Conservation (phyloP, 2,888 invertebrate genomes). For the Heteromyza rotundicornis region DNA sequence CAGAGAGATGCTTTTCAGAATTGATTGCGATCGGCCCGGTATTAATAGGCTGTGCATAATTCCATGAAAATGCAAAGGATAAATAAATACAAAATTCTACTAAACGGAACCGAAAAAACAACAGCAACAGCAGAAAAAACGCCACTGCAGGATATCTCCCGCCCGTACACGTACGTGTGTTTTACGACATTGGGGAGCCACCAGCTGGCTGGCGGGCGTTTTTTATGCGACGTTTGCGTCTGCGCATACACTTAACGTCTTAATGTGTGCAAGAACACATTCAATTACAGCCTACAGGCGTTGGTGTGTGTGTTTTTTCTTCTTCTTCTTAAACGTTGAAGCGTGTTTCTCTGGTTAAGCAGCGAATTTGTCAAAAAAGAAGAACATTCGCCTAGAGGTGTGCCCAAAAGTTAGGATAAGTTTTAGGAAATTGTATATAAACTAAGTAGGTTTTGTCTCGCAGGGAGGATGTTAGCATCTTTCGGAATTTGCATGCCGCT, state of each 20-base stretch:
- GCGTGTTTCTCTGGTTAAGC: conserved; percentile 58
- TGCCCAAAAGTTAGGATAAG: no score
- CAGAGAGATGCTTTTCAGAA: conserved; percentile 43
- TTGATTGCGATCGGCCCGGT: conserved; percentile 52
- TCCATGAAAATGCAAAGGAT: conserved; percentile 17
- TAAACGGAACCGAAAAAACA: conserved; percentile 9
- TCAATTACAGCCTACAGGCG: conserved; percentile 14
- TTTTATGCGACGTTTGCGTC: conserved; percentile 39
- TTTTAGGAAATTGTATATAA: no score
- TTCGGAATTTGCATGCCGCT: background rate
- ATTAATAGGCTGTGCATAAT: conserved; percentile 18
- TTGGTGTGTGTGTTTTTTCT: no score
- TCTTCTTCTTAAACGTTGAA: no score
- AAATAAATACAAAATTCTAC: conserved; percentile 11
- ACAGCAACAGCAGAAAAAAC: conserved; percentile 12
- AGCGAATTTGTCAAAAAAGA: conserved; percentile 52
- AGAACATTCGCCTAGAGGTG: no score
- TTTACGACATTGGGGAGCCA: conserved; percentile 12
- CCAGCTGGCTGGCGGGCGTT: conserved; percentile 2
- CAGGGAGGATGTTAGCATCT: no score
- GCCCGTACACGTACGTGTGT: no score
- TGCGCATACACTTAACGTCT: conserved; percentile 59
- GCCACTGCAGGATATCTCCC: conserved; percentile 13
- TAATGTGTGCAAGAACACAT: conserved; percentile 41
- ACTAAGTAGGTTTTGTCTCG: no score